These are phyloP conservation scores for Caenorhabditis sp. DNA, from an alignment of 2,888 invertebrate genomes.

Conservation along the genomic window DNA sequence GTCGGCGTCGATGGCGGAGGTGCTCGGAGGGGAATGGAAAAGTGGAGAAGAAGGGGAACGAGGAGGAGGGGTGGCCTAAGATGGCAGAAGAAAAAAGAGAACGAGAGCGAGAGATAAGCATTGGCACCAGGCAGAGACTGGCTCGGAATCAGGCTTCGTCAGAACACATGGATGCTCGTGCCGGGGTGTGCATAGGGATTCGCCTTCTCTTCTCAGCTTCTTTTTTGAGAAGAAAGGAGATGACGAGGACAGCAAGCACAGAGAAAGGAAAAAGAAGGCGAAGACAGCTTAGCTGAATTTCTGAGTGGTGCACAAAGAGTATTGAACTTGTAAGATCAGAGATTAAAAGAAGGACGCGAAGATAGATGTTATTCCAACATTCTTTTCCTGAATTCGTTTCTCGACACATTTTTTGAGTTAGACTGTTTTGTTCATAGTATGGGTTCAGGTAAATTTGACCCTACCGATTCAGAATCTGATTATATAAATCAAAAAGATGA, in stretches of 20 bases:
- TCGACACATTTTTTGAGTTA: no score
- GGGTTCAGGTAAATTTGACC: no score
- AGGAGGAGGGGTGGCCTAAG: neutral
- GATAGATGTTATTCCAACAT: neutral
- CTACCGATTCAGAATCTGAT: no score
- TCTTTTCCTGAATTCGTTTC: neutral
- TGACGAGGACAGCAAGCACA: conserved; percentile 20
- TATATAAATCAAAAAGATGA: no score
- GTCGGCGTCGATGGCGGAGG: neutral
- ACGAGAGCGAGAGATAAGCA: conserved; percentile 22
- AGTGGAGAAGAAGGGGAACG: neutral
- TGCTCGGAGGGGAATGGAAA: neutral
- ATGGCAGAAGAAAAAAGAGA: neutral
- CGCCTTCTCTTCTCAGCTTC: conserved; percentile 11
- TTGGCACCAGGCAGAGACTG: conserved; percentile 16
- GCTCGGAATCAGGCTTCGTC: conserved; percentile 42
- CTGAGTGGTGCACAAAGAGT: neutral
- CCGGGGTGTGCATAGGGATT: conserved; percentile 29
- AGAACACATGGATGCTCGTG: conserved; percentile 9
- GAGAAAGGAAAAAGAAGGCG: conserved; percentile 1
- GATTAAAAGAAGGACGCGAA: neutral
- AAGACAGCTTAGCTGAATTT: conserved; percentile 14
- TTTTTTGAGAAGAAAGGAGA: conserved; percentile 6
- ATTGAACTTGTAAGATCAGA: conserved; percentile 1
- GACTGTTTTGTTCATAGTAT: no score